These are phyloP conservation scores for Ctena decussata DNA, from an alignment of 2,888 invertebrate genomes.

Conservation along the genomic window DNA sequence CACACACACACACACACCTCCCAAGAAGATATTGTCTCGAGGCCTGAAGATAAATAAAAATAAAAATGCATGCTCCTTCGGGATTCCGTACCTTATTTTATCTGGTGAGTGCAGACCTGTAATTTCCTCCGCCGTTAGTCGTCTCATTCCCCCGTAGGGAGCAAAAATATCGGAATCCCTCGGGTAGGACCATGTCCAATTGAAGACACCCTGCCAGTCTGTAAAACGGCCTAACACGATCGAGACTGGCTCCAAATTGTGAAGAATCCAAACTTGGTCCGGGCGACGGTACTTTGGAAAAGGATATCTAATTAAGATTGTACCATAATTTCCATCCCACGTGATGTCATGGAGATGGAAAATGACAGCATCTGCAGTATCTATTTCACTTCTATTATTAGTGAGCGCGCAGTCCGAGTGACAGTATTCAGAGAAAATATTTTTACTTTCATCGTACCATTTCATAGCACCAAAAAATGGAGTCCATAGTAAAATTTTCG, in stretches of 20 bases:
- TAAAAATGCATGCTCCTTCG: too few relatives aligned
- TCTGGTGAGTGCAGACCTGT: not conserved
- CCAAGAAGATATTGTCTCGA: too few relatives aligned
- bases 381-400: constrained; percentile 30
- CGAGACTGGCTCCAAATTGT: constrained; percentile 41
- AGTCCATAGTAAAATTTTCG: too few relatives aligned
- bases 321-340: constrained; percentile 4
- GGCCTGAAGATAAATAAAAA: too few relatives aligned
- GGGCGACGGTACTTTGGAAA: constrained; percentile 33
- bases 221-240: constrained; percentile 30
- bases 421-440: constrained; percentile 4
- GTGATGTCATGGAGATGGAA: constrained; percentile 47
- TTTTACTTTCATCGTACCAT: constrained; percentile 43
- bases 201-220: constrained; percentile 37
- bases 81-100: too few relatives aligned
- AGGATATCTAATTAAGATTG: not conserved
- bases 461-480: constrained; percentile 36
- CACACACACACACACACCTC: too few relatives aligned
- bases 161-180: constrained; percentile 27
- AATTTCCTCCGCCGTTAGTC: constrained; percentile 3
- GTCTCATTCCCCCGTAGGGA: constrained; percentile 21
- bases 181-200: constrained; percentile 45
- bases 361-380: constrained; percentile 32
- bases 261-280: constrained; percentile 41
- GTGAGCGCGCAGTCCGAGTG: constrained; percentile 19